phyloP scores from a whole-genome alignment of 2,113 vertebrate species.

The Rattus norvegicus region GRCr8 NC_086020.1:68710501-68711000 shows the following conservation, averaged over 20 bases:
- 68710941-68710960: not conserved
- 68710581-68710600: not conserved
- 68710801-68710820: not conserved
- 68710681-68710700: not conserved
- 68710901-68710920: not conserved
- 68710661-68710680: not conserved
- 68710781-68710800: not conserved
- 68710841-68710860: not conserved
- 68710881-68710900: not conserved
- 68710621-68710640: not conserved
- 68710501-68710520: not conserved
- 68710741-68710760: not conserved
- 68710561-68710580: not conserved
- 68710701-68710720: no score
- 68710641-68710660: not conserved
- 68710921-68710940: not conserved
- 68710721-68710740: no score
- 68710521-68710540: fast-evolving
- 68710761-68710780: no score
- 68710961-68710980: not conserved
- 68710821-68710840: not conserved
- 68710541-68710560: not conserved
- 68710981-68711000: not conserved
- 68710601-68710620: not conserved
- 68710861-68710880: not conserved